These are phyloP conservation scores for Saccostrea glomerata DNA, from an alignment of 1,140 invertebrate genomes.

Conservation along the genomic window DNA sequence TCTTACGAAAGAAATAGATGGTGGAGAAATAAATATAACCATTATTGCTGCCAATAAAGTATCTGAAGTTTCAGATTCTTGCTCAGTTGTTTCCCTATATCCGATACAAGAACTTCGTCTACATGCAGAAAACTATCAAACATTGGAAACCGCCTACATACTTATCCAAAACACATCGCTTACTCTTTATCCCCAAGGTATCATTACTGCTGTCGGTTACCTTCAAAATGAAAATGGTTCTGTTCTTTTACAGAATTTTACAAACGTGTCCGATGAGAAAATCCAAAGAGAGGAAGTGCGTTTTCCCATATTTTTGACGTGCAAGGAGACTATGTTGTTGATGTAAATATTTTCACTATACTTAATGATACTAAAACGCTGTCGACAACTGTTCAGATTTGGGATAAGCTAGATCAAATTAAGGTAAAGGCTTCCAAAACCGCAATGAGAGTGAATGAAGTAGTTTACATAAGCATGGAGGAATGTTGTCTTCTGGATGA, in stretches of 20 bases:
- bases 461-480: not conserved
- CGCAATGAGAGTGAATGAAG: not conserved
- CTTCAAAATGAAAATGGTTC: not conserved
- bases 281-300: not conserved
- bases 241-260: not conserved
- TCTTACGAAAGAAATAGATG: not conserved
- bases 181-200: not conserved
- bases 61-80: not conserved
- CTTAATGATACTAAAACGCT: not conserved
- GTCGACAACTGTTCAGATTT: not conserved
- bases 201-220: not conserved
- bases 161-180: not conserved
- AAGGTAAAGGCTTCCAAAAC: not conserved
- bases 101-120: not conserved
- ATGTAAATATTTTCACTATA: not conserved
- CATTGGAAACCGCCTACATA: not conserved
- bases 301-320: not conserved
- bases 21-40: not conserved
- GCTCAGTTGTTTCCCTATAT: not conserved
- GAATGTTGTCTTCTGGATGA: not conserved
- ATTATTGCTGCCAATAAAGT: not conserved
- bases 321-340: not conserved
- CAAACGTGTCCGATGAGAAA: not conserved
- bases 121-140: not conserved
- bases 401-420: not conserved